Percentiles rank a stretch among this genome's conserved stretches.
These are phyloP conservation scores for Mixornis gularis DNA, from an alignment of 2,113 vertebrate genomes.

Conservation along the genomic window DNA sequence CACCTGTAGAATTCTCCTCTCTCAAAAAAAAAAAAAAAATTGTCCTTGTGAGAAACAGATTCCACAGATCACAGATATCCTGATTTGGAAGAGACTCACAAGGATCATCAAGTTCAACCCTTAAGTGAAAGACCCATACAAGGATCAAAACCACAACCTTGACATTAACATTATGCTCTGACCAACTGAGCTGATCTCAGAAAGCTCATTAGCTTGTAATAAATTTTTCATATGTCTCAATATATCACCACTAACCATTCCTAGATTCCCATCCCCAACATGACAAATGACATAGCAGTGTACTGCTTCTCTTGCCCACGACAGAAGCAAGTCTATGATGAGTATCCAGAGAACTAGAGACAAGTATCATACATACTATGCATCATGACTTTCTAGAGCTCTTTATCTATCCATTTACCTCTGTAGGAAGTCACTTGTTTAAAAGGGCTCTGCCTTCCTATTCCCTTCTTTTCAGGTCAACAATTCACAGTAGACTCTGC, in stretches of 20 bases:
- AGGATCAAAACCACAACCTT: not conserved
- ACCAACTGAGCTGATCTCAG: not conserved
- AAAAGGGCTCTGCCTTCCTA: not conserved
- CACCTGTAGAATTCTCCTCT: not conserved
- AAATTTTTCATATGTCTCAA: not conserved
- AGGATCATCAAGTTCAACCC: not conserved
- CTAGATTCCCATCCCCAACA: not conserved
- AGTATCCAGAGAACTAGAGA: not conserved
- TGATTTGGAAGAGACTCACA: not conserved
- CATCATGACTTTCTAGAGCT: not conserved
- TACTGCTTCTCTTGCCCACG: not conserved
- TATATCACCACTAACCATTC: not conserved
- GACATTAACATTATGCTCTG: not conserved
- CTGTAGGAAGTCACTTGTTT: not conserved
- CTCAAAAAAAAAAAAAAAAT: not conserved
- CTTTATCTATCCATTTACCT: not conserved
- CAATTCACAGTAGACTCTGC: not conserved
- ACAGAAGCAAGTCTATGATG: not conserved
- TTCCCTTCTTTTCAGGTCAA: not conserved
- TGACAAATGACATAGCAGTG: not conserved
- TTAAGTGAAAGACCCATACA: not conserved
- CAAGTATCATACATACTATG: not conserved
- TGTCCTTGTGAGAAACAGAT: not conserved
- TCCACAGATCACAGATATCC: not conserved
- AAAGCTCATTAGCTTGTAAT: not conserved